Percentiles rank a stretch among this genome's conserved stretches.
phyloP scores from a whole-genome alignment of 2,113 vertebrate genomes.

The Arvicanthis niloticus region DNA sequence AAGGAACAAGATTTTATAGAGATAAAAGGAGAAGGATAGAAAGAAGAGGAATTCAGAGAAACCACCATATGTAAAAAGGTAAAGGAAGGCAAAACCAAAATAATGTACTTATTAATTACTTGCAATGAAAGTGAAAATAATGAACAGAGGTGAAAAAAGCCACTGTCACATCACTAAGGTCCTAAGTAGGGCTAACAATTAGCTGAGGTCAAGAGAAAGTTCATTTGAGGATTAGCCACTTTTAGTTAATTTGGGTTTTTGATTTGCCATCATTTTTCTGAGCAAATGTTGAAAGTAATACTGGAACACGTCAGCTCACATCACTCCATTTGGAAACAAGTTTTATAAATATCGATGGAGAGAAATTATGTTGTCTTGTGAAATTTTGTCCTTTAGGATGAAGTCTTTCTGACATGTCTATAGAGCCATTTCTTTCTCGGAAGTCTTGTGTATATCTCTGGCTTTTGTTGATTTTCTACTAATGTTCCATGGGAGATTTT shows the following conservation, averaged over 20 bases:
- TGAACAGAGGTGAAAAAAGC: not conserved
- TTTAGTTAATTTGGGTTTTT: conserved; percentile 63
- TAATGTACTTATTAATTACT: not conserved
- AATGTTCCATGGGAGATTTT: not conserved
- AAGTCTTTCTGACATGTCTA: not conserved
- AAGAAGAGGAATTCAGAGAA: not conserved
- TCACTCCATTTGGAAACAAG: conserved; percentile 61
- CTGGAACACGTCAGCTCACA: conserved; percentile 22
- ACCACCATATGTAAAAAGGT: not conserved
- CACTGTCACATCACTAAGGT: not conserved
- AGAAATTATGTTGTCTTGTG: conserved; percentile 13
- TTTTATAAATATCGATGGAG: conserved; percentile 57
- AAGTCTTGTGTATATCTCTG: not conserved
- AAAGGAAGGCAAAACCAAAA: not conserved
- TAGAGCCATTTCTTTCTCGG: not conserved
- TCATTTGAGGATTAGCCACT: conserved; percentile 57
- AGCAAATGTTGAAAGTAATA: conserved; percentile 36
- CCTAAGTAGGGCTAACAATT: not conserved
- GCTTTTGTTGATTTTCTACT: not conserved
- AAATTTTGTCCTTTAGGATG: not conserved
- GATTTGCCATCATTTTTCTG: conserved; percentile 52
- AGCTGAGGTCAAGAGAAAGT: not conserved
- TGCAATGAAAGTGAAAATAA: not conserved
- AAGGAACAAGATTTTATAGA: not conserved
- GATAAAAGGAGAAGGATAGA: not conserved